Base-by-base conservation (phyloP, 2,888 invertebrate genomes). In the Nemapogon koenigi region DNA sequence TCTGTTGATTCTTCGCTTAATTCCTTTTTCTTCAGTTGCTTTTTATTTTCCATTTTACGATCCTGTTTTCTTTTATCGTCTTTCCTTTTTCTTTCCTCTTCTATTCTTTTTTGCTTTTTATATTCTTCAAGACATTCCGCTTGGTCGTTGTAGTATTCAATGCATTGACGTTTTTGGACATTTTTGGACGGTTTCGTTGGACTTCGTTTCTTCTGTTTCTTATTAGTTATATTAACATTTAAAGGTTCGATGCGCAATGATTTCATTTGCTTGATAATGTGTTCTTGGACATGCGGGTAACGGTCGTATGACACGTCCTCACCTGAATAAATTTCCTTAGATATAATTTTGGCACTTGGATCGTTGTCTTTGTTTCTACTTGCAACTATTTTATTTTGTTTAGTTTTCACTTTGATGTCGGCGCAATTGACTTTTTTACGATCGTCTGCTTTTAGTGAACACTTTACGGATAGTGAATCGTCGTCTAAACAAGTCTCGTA, bases 401-500 rank as follows among this genome's bases (percentile, higher is more conserved):
- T 73, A 73, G 53, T 17, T 13, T 8, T 18, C 13, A 7, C 8
- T 16, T 28, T 33, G 6, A 25, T 33, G 13, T 14, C 15, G 3
- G 28, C 16, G 7, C 27, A 22, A 48, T 36, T 53, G 50, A 27
- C 59, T 66, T 73, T 75, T 76, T 69, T 56, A 41, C 49, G 53
- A 56, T 61, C 59, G 7, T 56, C 59, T 58, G 62, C 62, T 59
- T 64, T 71, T 50, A 64, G 49, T 38, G 53, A 45, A 50, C 58
- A 62, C 54, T 64, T 70, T 33, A 57, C 48, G 14, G 61, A 67
- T 26, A 78, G 67, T 29, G 82, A 73, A 39, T 83, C 83, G 41
- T 84, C 85, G 44, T 84, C 84, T 41, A 83, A 58, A 56, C 84
- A 84, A 3, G 85, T 84, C 60, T 84, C 85, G 57, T 84, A 84